phyloP scores from a whole-genome alignment of 2,113 vertebrate species.

The Polypterus senegalus region DNA sequence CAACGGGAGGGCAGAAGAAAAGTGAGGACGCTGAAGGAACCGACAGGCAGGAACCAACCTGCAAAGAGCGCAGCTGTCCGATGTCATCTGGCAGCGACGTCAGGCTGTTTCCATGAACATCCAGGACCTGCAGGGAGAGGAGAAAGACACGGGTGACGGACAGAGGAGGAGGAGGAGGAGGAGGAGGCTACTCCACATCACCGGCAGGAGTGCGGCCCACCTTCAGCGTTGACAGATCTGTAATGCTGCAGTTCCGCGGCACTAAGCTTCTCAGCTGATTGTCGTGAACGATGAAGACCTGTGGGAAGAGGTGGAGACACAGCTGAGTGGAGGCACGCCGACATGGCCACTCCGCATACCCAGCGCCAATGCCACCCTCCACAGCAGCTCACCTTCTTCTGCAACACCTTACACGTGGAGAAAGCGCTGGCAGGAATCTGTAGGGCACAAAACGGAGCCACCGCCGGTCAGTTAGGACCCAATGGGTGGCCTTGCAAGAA shows the following conservation, averaged over 20 bases:
- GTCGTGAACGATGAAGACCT: slow-evolving; percentile 79
- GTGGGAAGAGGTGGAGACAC: slow-evolving; percentile 8
- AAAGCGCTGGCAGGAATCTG: slow-evolving; percentile 76
- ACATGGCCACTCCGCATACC: too few relatives aligned
- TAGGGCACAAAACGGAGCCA: background rate
- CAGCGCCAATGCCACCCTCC: too few relatives aligned
- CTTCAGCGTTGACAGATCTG: slow-evolving; percentile 67
- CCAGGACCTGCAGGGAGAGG: slow-evolving; percentile 63
- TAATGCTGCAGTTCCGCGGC: slow-evolving; percentile 70
- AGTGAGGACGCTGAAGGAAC: too few relatives aligned
- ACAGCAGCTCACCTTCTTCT: slow-evolving; percentile 73
- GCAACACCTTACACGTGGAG: slow-evolving; percentile 81
- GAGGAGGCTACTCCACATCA: background rate
- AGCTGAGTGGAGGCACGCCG: too few relatives aligned
- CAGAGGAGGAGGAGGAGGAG: background rate
- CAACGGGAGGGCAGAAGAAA: background rate
- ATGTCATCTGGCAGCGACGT: slow-evolving; percentile 66
- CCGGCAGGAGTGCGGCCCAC: slow-evolving; percentile 31
- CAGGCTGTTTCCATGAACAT: slow-evolving; percentile 81
- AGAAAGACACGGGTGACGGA: background rate
- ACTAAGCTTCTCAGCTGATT: slow-evolving; percentile 68
- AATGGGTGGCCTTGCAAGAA: too few relatives aligned
- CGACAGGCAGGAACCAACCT: slow-evolving; percentile 45
- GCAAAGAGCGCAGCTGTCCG: slow-evolving; percentile 61
- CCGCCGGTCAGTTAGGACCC: too few relatives aligned